Percentiles rank a stretch among this genome's conserved stretches.
These are phyloP conservation scores for Phytoseiulus persimilis DNA, from an alignment of 2,888 invertebrate genomes.

Conservation along the genomic window DNA sequence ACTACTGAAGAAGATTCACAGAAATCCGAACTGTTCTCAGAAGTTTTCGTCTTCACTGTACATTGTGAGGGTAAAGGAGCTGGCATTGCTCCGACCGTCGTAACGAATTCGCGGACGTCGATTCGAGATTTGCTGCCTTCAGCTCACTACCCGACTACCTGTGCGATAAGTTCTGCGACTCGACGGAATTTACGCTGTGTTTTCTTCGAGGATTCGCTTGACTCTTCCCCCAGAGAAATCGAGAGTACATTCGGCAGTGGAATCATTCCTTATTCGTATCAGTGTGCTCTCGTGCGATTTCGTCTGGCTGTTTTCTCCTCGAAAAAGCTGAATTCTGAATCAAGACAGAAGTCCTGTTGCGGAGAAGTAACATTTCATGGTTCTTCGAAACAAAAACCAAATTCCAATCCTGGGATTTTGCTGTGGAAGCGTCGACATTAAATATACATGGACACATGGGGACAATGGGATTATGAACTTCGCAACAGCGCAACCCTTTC, in stretches of 20 bases:
- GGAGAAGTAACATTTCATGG: no score
- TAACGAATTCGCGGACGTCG: background rate
- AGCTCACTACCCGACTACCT: background rate
- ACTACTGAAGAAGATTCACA: slow-evolving; percentile 5
- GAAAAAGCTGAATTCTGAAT: no score
- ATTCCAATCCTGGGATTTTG: no score
- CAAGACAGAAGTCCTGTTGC: no score
- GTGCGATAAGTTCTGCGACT: background rate
- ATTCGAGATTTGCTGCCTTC: background rate
- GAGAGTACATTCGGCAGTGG: background rate
- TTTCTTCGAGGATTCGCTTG: background rate
- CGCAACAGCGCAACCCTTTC: no score
- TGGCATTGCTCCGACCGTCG: background rate
- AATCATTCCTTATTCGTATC: no score
- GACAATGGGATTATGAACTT: no score
- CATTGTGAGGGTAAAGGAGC: background rate
- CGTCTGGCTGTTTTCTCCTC: no score
- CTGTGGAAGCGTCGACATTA: no score
- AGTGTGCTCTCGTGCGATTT: no score
- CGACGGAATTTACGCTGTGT: background rate
- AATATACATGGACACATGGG: no score
- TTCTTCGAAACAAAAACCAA: no score
- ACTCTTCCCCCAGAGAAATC: background rate
- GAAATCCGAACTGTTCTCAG: slow-evolving; percentile 5
- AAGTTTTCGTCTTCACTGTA: background rate